phyloP scores from a whole-genome alignment of 1,140 invertebrate genomes.

The Cydia strobilella region DNA sequence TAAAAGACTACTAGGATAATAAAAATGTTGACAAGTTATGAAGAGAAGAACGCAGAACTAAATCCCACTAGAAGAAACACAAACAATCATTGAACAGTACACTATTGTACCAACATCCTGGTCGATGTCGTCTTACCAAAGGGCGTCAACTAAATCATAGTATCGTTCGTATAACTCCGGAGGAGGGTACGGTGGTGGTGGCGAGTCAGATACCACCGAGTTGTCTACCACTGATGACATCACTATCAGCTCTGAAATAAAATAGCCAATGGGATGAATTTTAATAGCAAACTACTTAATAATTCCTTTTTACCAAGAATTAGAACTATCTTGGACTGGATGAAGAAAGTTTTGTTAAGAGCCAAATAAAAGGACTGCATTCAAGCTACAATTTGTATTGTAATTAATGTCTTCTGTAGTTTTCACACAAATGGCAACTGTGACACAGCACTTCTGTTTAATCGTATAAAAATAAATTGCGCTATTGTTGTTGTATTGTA shows the following conservation, averaged over 20 bases:
- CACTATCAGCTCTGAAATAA: slow-evolving; percentile 66
- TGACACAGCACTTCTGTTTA: too few species aligned
- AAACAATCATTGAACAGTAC: slow-evolving; percentile 5
- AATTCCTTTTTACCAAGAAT: neutral
- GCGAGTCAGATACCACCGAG: slow-evolving; percentile 44
- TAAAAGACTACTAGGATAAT: neutral
- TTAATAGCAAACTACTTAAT: neutral
- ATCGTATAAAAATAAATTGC: too few species aligned
- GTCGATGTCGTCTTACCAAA: slow-evolving; percentile 57
- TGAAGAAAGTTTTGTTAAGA: too few species aligned
- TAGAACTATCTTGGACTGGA: too few species aligned
- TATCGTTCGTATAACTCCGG: slow-evolving; percentile 55
- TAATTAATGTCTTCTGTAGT: too few species aligned
- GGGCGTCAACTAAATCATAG: slow-evolving; percentile 58
- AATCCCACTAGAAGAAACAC: slow-evolving; percentile 26
- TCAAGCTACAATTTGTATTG: too few species aligned
- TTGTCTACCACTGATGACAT: slow-evolving; percentile 61
- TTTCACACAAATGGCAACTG: too few species aligned
- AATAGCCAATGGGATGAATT: slow-evolving; percentile 34
- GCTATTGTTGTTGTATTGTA: too few species aligned
- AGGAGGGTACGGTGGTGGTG: slow-evolving; percentile 50
- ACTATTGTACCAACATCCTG: slow-evolving; percentile 18
- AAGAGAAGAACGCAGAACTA: slow-evolving; percentile 13
- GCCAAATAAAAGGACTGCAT: too few species aligned
- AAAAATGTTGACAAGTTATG: neutral